A percentile compares a stretch with the other conserved stretches of the same genome.
Conservation (phyloP, 2,888 invertebrate species). For the Escarpia spicata region DNA sequence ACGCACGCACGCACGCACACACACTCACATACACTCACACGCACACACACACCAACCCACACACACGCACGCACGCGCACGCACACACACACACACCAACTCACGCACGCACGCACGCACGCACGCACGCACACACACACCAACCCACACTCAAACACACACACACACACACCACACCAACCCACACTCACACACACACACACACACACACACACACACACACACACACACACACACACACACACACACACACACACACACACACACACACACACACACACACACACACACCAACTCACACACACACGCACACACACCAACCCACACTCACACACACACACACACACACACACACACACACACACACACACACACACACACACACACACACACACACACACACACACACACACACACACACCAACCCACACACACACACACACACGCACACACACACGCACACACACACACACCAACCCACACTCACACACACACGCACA, state of each 20-base stretch:
- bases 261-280: background rate
- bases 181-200: background rate
- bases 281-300: background rate
- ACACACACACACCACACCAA: background rate
- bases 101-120: no score
- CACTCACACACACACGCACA: background rate
- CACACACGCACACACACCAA: background rate
- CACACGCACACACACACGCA: no score
- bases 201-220: background rate
- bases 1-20: background rate
- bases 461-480: background rate
- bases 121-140: background rate
- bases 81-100: background rate
- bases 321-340: background rate
- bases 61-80: no score
- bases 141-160: background rate
- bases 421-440: background rate
- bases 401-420: background rate
- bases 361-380: background rate
- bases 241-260: background rate
- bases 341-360: background rate
- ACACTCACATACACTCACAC: background rate
- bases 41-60: background rate
- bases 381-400: no score
- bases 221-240: background rate